A percentile compares a stretch with the other conserved stretches of the same genome.
These are phyloP conservation scores for Ibidorhyncha struthersii DNA, from an alignment of 2,113 vertebrate genomes.

Conservation along the genomic window DNA sequence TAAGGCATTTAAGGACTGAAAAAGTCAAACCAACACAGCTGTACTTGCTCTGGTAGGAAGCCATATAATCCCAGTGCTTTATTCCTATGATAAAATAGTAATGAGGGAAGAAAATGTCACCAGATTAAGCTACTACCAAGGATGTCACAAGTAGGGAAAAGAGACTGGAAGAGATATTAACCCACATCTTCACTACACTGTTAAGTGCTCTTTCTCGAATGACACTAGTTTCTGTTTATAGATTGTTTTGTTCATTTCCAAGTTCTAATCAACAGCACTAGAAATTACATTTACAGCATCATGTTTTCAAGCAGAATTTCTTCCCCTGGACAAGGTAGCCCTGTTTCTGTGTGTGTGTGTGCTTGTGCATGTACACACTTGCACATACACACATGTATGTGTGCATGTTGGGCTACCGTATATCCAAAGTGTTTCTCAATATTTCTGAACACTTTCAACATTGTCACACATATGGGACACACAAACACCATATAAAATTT, in stretches of 20 bases:
- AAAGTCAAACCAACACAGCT: background rate
- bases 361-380: too few relatives aligned
- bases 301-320: background rate
- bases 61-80: background rate
- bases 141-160: slow-evolving; percentile 26
- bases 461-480: background rate
- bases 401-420: background rate
- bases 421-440: background rate
- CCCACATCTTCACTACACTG: background rate
- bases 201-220: slow-evolving; percentile 3
- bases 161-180: slow-evolving; percentile 16
- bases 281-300: background rate
- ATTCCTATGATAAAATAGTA: slow-evolving; percentile 14
- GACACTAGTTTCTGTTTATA: background rate
- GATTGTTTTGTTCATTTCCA: background rate
- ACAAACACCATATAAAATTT: slow-evolving; percentile 18
- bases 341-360: background rate
- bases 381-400: background rate
- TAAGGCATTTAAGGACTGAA: background rate
- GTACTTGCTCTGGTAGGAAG: background rate
- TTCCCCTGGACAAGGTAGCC: background rate
- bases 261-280: background rate
- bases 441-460: background rate
- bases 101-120: slow-evolving; percentile 21
- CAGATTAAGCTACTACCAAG: background rate